Evolutionary conservation across 2,797 vertebrate species (phyloP).

Genomic region (Lates japonicus): DNA sequence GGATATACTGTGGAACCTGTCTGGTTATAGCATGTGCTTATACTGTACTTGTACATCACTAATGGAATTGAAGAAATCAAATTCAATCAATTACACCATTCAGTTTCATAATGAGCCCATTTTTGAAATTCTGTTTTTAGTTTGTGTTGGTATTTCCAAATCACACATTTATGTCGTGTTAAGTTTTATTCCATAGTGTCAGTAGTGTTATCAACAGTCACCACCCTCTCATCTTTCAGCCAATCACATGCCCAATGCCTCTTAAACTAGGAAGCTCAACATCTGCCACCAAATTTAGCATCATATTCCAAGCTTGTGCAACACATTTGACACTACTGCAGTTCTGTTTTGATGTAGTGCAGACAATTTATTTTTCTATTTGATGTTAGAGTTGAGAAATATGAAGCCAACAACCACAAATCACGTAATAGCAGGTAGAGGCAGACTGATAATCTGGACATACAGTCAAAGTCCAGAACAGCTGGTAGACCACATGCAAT

Average conservation of each 20-base stretch:
- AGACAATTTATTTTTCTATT: not conserved
- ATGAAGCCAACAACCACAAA: no score
- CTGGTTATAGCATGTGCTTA: not conserved
- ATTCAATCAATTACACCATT: not conserved
- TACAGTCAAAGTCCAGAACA: no score
- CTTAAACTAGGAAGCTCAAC: not conserved
- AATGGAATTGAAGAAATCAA: slow-evolving; percentile 2
- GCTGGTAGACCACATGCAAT: no score
- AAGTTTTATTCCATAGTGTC: no score
- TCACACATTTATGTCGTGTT: no score
- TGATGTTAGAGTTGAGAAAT: no score
- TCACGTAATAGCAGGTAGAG: no score
- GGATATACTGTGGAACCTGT: slow-evolving; percentile 2
- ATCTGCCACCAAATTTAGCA: not conserved
- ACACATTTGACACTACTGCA: no score
- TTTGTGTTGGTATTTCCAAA: not conserved
- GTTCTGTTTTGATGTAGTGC: not conserved
- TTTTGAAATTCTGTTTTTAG: not conserved
- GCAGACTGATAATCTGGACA: no score
- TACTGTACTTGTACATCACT: not conserved
- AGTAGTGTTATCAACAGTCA: no score
- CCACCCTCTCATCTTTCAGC: not conserved
- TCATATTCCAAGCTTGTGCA: not conserved
- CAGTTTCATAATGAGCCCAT: no score
- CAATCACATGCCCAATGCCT: not conserved